Percentiles rank a stretch among this genome's conserved stretches.
phyloP scores from a whole-genome alignment of 2,797 vertebrate genomes.

The Schizopygopsis pylzovi region DNA sequence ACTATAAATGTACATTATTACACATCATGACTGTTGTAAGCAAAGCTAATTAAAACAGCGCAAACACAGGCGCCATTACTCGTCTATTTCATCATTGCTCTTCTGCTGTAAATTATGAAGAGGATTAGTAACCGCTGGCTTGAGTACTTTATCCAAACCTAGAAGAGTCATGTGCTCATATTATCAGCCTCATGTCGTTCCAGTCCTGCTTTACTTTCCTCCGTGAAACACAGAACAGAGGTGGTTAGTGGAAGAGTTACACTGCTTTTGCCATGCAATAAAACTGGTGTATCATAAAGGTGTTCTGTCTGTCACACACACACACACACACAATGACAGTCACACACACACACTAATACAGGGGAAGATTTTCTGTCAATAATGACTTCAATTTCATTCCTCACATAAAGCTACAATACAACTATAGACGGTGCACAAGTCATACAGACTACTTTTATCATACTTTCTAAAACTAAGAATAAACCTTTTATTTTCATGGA shows the following conservation, averaged over 20 bases:
- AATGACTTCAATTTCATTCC: not conserved
- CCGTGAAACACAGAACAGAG: not conserved
- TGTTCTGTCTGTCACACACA: not conserved
- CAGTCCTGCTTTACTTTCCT: not conserved
- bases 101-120: not conserved
- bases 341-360: not conserved
- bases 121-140: not conserved
- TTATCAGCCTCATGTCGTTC: not conserved
- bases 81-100: not conserved
- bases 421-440: not conserved
- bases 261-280: not conserved
- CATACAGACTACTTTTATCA: not conserved
- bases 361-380: not conserved
- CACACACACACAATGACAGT: not conserved
- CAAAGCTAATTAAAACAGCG: constrained; percentile 11
- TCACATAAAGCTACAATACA: not conserved
- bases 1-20: not conserved
- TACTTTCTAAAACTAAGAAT: not conserved
- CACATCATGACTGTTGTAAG: not conserved
- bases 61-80: not conserved
- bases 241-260: not conserved
- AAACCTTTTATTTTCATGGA: not conserved
- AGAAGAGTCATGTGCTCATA: not conserved
- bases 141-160: not conserved
- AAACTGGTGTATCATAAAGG: not conserved